Percentiles rank a stretch among this genome's conserved stretches.
phyloP scores from a whole-genome alignment of 2,797 vertebrate genomes.

The Oreortyx pictus region DNA sequence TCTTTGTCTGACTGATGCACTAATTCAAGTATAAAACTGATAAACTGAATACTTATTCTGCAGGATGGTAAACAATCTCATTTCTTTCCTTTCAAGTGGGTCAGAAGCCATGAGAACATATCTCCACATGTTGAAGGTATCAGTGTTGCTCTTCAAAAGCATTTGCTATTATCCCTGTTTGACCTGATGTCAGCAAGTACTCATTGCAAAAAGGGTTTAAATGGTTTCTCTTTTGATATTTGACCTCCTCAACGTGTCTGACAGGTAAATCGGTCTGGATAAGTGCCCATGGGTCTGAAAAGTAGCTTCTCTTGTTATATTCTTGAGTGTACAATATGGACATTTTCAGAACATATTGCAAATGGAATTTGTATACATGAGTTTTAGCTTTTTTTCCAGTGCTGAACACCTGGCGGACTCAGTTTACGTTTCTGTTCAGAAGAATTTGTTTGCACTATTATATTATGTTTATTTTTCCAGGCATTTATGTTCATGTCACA shows the following conservation, averaged over 20 bases:
- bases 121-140: not conserved
- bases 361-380: not conserved
- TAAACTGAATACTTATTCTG: not conserved
- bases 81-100: not conserved
- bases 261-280: not conserved
- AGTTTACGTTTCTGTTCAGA: not conserved
- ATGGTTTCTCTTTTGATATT: not conserved
- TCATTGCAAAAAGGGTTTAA: not conserved
- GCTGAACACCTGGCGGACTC: not conserved
- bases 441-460: not conserved
- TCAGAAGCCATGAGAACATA: not conserved
- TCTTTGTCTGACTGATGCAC: not conserved
- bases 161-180: not conserved
- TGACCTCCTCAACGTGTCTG: not conserved
- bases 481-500: not conserved
- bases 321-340: rapidly evolving
- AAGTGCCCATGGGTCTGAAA: rapidly evolving
- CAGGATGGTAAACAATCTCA: not conserved
- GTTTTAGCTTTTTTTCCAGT: not conserved
- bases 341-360: not conserved
- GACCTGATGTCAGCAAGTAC: not conserved
- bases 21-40: not conserved
- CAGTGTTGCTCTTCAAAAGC: not conserved
- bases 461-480: not conserved
- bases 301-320: not conserved